These are phyloP conservation scores for Erebia epiphron DNA, from an alignment of 2,888 invertebrate genomes.

Conservation along the genomic window DNA sequence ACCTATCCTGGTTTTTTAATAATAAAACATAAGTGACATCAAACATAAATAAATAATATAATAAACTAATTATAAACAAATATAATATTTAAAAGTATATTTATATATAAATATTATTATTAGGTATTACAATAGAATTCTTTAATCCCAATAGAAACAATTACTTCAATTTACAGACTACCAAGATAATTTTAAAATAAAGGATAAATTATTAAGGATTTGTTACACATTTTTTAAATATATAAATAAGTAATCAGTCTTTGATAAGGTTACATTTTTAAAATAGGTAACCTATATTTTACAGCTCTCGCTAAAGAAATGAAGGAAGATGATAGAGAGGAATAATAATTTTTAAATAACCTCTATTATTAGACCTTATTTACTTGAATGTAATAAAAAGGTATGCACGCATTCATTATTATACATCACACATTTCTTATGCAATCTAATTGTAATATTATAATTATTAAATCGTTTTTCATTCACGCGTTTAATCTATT, in stretches of 20 bases:
- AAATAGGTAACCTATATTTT: constrained; percentile 48
- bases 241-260: constrained; percentile 64
- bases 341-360: constrained; percentile 2
- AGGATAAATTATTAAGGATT: constrained; percentile 27
- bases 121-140: background rate
- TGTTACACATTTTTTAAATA: constrained; percentile 32
- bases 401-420: constrained; percentile 10
- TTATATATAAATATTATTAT: background rate
- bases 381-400: constrained; percentile 16
- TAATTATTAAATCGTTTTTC: background rate
- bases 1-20: no score
- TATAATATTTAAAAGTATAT: background rate
- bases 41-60: no score
- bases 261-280: constrained; percentile 60
- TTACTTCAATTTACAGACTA: constrained; percentile 9
- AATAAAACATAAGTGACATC: no score
- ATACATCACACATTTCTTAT: constrained; percentile 45
- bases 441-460: constrained; percentile 37
- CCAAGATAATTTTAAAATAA: background rate
- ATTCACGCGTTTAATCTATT: constrained; percentile 13
- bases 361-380: constrained; percentile 14
- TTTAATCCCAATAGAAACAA: constrained; percentile 6
- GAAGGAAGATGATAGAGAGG: constrained; percentile 13
- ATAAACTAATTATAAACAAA: no score
- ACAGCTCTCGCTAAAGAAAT: constrained; percentile 29